Evolutionary conservation across 2,113 vertebrate genomes (phyloP).

Genomic region (Morone chrysops): DNA sequence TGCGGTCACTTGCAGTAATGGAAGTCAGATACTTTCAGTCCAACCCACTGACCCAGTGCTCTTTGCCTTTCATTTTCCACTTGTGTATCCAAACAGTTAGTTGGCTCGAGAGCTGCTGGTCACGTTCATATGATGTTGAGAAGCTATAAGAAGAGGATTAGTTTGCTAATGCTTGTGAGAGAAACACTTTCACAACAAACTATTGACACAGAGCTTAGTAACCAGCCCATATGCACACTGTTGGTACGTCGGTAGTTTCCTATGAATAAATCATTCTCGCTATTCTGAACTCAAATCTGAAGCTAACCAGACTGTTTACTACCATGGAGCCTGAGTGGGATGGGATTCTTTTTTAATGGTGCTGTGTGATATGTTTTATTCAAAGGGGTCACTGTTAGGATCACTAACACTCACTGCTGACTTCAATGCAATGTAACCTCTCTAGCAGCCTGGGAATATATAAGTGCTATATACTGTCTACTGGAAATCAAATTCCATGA

Average conservation of each 20-base stretch:
- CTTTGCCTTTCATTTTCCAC: constrained; percentile 19
- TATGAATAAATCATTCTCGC: neutral
- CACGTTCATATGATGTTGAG: constrained; percentile 51
- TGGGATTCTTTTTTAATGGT: neutral
- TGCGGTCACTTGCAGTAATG: too few species aligned
- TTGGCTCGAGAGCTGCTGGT: constrained; percentile 27
- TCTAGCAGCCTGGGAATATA: neutral
- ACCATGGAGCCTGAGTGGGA: neutral
- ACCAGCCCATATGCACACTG: neutral
- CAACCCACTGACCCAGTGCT: constrained; percentile 2
- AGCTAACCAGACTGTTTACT: neutral
- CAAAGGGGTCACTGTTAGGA: neutral
- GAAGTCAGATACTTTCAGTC: neutral
- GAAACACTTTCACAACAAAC: constrained; percentile 47
- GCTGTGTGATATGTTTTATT: too few species aligned
- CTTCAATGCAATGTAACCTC: neutral
- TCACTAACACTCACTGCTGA: too few species aligned
- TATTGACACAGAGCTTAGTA: constrained; percentile 1
- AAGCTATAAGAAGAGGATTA: constrained; percentile 52
- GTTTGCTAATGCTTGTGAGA: constrained; percentile 44
- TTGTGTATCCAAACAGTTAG: constrained; percentile 25
- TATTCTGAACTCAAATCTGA: neutral
- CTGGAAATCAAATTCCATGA: too few species aligned
- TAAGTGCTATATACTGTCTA: neutral
- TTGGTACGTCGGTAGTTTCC: neutral